Evolutionary conservation across 2,113 vertebrate genomes (phyloP).

Genomic region (Hippocampus barbouri): DNA sequence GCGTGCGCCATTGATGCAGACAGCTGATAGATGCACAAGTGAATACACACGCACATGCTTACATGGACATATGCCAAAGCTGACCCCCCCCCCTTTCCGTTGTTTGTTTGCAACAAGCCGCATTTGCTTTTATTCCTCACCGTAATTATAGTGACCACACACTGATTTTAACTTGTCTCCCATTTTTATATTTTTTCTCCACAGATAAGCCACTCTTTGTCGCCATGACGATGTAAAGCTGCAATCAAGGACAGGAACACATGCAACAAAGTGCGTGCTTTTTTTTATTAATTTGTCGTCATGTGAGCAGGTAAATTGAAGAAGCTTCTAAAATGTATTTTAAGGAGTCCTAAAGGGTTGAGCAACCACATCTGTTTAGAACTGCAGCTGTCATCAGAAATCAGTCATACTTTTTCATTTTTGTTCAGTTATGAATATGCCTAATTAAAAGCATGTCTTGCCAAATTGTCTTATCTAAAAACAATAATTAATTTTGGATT

Average conservation of each 20-base stretch:
- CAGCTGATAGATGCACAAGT: slow-evolving; percentile 61
- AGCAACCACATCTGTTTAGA: not conserved
- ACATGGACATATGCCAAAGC: not conserved
- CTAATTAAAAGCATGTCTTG: not conserved
- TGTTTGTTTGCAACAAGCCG: slow-evolving; percentile 17
- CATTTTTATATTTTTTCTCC: slow-evolving; percentile 24
- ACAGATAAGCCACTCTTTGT: slow-evolving; percentile 33
- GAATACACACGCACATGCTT: slow-evolving; percentile 26
- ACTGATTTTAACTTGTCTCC: not conserved
- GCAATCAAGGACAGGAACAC: not conserved
- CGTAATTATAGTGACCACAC: not conserved
- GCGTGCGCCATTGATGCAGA: slow-evolving; percentile 64
- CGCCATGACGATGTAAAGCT: slow-evolving; percentile 9
- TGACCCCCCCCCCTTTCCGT: not conserved
- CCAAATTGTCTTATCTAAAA: not conserved
- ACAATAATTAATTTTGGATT: no score
- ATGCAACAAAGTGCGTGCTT: not conserved
- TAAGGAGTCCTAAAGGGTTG: slow-evolving; percentile 8
- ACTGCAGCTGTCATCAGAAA: not conserved
- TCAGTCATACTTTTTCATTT: not conserved
- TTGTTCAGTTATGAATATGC: not conserved
- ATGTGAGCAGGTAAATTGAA: slow-evolving; percentile 49
- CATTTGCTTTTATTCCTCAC: slow-evolving; percentile 18
- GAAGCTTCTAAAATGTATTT: slow-evolving; percentile 55
- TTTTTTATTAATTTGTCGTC: no score